phyloP scores from a whole-genome alignment of 2,888 invertebrate genomes.

The Erpobdella octoculata region DNA sequence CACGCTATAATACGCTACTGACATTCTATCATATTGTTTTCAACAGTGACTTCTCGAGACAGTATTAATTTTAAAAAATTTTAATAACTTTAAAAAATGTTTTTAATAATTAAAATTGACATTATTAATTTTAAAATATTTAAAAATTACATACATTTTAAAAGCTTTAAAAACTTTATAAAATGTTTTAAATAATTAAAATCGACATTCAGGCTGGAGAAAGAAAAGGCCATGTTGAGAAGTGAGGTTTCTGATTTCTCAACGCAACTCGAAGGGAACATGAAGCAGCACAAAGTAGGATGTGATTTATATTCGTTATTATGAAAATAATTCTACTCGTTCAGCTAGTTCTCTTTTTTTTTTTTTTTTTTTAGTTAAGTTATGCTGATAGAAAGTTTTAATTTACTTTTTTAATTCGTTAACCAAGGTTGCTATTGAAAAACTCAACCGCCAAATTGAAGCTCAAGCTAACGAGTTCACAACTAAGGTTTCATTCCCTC shows the following conservation, averaged over 20 bases:
- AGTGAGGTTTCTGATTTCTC: conserved; percentile 23
- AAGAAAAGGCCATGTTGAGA: conserved; percentile 29
- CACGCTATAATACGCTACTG: too few species aligned
- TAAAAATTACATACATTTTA: background rate
- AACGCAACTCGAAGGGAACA: conserved; percentile 24
- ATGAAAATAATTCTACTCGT: background rate
- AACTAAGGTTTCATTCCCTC: too few species aligned
- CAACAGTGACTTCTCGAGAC: too few species aligned
- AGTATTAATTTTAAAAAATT: too few species aligned
- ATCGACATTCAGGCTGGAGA: conserved; percentile 20
- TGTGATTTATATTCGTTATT: background rate
- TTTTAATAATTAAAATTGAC: background rate
- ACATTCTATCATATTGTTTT: too few species aligned
- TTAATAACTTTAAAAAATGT: too few species aligned
- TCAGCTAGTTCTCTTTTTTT: background rate
- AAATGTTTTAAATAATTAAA: too few species aligned
- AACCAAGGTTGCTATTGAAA: conserved; percentile 18
- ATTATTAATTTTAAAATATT: background rate
- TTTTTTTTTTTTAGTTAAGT: background rate
- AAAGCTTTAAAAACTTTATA: too few species aligned
- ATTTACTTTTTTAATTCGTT: background rate
- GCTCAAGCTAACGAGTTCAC: conserved; percentile 15
- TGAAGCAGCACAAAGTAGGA: conserved; percentile 30
- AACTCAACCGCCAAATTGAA: conserved; percentile 25
- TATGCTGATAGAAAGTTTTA: background rate